phyloP scores from a whole-genome alignment of 2,113 vertebrate species.

The Peucedramus taeniatus region DNA sequence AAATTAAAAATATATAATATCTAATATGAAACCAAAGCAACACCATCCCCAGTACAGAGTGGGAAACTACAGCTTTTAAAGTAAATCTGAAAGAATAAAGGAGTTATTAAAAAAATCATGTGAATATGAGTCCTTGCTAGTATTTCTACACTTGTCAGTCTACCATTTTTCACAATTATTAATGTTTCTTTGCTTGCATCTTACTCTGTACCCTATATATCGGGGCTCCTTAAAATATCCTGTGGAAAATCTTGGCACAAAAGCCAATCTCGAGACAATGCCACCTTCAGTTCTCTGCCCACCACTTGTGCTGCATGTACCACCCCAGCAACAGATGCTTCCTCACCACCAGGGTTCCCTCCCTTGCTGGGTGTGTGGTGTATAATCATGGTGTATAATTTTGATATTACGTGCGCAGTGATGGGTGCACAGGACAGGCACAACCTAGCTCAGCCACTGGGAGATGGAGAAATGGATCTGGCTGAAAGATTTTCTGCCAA shows the following conservation, averaged over 20 bases:
- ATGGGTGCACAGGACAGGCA: not conserved
- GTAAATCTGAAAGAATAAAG: not conserved
- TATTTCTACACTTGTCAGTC: not conserved
- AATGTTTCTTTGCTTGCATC: not conserved
- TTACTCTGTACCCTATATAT: not conserved
- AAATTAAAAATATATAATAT: not conserved
- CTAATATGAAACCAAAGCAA: not conserved
- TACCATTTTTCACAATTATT: not conserved
- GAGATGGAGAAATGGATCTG: not conserved
- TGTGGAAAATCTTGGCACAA: not conserved
- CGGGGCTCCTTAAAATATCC: not conserved
- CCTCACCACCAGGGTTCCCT: not conserved
- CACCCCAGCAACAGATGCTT: not conserved
- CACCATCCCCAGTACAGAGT: not conserved
- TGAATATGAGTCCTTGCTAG: not conserved
- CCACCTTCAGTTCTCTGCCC: not conserved
- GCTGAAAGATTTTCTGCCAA: not conserved
- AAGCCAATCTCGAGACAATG: not conserved
- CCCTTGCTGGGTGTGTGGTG: not conserved
- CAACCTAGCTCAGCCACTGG: not conserved
- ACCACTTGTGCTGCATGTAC: not conserved
- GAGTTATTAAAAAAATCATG: not conserved
- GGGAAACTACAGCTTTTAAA: not conserved
- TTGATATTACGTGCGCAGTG: rapidly evolving
- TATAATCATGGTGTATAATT: not conserved